Percentiles rank a stretch among this genome's conserved stretches.
Evolutionary conservation across 2,113 vertebrate genomes (phyloP).

Genomic region (Damaliscus lunatus): DNA sequence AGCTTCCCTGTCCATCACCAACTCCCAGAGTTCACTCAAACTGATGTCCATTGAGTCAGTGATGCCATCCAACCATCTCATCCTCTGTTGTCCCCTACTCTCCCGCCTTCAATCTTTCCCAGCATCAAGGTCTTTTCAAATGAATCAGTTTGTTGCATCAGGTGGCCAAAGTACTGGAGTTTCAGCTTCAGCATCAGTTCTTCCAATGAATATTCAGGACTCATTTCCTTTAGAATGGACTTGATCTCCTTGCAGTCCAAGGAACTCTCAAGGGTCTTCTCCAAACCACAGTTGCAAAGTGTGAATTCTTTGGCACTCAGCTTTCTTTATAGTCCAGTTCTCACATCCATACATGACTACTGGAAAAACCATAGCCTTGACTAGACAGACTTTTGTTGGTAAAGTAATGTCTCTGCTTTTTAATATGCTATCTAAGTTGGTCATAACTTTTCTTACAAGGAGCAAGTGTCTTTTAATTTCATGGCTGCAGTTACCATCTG

Average conservation of each 20-base stretch:
- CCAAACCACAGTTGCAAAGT: background rate
- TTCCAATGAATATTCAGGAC: background rate
- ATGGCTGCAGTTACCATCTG: background rate
- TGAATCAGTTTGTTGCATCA: background rate
- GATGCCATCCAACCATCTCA: background rate
- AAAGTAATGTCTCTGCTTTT: background rate
- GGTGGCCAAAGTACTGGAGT: background rate
- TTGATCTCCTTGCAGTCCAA: background rate
- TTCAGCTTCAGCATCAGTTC: background rate
- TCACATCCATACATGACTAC: background rate
- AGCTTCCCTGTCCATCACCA: background rate
- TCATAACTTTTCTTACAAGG: background rate
- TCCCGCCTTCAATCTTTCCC: accelerated
- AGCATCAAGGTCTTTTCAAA: background rate
- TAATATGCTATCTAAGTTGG: background rate
- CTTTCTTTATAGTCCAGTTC: background rate
- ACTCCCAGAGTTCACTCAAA: background rate
- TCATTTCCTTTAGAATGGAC: background rate
- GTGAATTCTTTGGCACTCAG: background rate
- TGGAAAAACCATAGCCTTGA: background rate
- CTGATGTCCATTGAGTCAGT: background rate
- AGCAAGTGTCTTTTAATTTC: background rate
- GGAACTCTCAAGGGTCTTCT: background rate
- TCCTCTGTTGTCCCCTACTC: background rate
- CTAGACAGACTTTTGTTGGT: background rate